Base-by-base conservation (phyloP, 2,888 invertebrate genomes). In the Thumatha senex region DNA sequence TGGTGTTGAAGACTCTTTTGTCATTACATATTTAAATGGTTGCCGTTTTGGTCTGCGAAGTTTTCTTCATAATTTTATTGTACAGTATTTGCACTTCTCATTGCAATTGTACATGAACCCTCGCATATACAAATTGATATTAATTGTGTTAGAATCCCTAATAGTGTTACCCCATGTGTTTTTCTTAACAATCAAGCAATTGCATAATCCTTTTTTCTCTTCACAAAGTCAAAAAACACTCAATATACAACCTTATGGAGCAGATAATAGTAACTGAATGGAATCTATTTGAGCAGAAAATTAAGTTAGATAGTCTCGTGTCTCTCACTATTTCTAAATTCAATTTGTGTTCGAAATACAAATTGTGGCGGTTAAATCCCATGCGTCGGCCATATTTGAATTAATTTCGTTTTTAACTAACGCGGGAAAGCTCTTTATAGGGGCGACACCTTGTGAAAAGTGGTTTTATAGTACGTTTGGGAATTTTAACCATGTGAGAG, bases 101-200 rank as follows among this genome's bases (percentile, higher is more conserved):
- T 56, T 66, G 58, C 60, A 66, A 70, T 24, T 24, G 18, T 24
- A 24, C 18, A 4, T 24, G 61, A 61, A 74, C 82, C 83, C 78
- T 78, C 64, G 67, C 71, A 70, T 60, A 67, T 66, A 71, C 80
- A 87, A 89, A 90, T 89, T 89, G 86, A 87, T 89, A 89, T 89
- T 89, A 89, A 90, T 89, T 89, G 82, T 79, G 74, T 89, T 87
- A 89, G 80, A 75, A 79, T 77, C 83, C 80, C 80, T 76, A 73
- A 77, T 75, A 69, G 67, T 56, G 60, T 64, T 72, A 76, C 86
- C 89, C 89, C 86, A 86, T 89, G 86, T 89, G 86, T 89, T 89
- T 87, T 89, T 89, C 87, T 89, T 85, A 75, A 80, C 86, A 88
- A 87, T 86, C 80, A 89, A 78, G 72, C 71, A 70, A 76, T 83